Evolutionary conservation across 2,797 vertebrate genomes (phyloP), one percentile per base, ranked within the genome.

Genomic region (Parauchenoglanis ngamensis): DNA sequence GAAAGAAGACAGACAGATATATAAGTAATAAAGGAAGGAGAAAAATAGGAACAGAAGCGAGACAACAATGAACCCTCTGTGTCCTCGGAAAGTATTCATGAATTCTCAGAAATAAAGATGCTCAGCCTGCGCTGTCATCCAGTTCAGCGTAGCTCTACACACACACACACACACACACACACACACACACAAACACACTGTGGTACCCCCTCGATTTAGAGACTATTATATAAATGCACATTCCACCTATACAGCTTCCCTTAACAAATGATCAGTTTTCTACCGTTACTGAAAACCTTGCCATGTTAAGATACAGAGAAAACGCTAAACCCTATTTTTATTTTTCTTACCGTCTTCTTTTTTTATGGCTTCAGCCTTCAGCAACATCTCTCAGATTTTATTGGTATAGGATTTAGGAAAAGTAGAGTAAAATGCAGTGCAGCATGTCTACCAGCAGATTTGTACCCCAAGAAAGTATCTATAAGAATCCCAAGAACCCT

Each of bases 71-170:
- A 35, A 40, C 21, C 31, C 28, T 44, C 12, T 4, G 77, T 54
- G 75, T 77, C 75, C 75, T 77, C 31, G 49, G 8, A 61, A 80
- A 40, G 77, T 61, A 13, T 25, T 59, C 31, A 61, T 78, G 52
- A 35, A 40, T 79, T 79, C 28, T 35, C 31, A 8, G 28, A 78
- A 35, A 79, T 59, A 59, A 57, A 59, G 77, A 79, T 11, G 77
- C 77, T 79, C 77, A 23, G 31, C 28, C 54, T 2, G 77, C 57
- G 54, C 77, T 59, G 54, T 57, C 77, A 59, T 8, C 3, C 76
- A 21, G 52, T 31, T 78, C 17, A 78, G 15, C 52, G 28, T 13
- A 46, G 49, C 21, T 56, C 31, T 4, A 2, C 35, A 10, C 61
- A 79, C 35, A 61, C 25, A 77, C 5, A 7, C 3, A 25, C 68